A percentile compares a stretch with the other conserved stretches of the same genome.
These are phyloP conservation scores for Osmerus mordax DNA, from an alignment of 2,113 vertebrate species.

Conservation along the genomic window DNA sequence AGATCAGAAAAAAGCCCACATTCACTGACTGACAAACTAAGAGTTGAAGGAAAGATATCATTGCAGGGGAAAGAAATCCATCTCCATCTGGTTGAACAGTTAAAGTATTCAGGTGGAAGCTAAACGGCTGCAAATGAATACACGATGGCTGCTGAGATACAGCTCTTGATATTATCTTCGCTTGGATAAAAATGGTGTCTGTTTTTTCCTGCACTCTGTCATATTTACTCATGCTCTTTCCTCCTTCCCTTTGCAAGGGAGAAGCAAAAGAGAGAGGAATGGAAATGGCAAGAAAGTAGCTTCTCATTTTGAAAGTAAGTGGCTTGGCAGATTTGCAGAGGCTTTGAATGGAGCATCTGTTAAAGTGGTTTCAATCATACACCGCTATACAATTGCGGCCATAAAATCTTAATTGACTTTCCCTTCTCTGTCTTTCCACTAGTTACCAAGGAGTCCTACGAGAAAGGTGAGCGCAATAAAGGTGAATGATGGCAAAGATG, in stretches of 20 bases:
- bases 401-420: slow-evolving; percentile 66
- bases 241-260: slow-evolving; percentile 57
- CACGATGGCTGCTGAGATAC: slow-evolving; percentile 52
- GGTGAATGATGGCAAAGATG: slow-evolving; percentile 19
- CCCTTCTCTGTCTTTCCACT: slow-evolving; percentile 45
- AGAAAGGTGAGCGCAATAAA: slow-evolving; percentile 68
- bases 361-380: slow-evolving; percentile 61
- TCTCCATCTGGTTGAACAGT: slow-evolving; percentile 65
- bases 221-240: slow-evolving; percentile 48
- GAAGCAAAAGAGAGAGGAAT: slow-evolving; percentile 54
- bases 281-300: slow-evolving; percentile 72
- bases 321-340: slow-evolving; percentile 57
- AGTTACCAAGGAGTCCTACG: slow-evolving; percentile 71
- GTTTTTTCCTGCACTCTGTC: slow-evolving; percentile 35
- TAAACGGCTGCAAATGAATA: slow-evolving; percentile 56
- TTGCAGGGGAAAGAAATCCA: slow-evolving; percentile 67
- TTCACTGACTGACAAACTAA: slow-evolving; percentile 46
- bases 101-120: slow-evolving; percentile 52
- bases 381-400: slow-evolving; percentile 52
- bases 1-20: slow-evolving; percentile 17
- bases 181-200: not conserved
- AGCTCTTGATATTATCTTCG: slow-evolving; percentile 55
- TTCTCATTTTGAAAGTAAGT: slow-evolving; percentile 80
- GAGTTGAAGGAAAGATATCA: slow-evolving; percentile 63
- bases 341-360: slow-evolving; percentile 63